Base-by-base conservation (phyloP, 1,140 invertebrate genomes). In the Panagrolaimus sp. region DNA sequence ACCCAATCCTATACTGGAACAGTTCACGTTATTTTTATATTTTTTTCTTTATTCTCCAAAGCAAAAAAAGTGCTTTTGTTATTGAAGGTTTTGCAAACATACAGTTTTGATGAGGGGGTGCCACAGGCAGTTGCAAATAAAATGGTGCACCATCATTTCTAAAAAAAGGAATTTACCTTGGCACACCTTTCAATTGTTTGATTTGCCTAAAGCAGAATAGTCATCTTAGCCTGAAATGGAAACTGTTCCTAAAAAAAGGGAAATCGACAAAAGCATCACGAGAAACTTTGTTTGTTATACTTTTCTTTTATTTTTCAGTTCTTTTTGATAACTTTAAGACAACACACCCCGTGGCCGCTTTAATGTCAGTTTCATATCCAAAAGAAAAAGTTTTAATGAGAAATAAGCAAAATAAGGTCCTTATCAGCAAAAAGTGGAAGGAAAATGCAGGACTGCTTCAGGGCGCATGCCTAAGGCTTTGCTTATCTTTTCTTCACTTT, bases 141-240 rank as follows among this genome's bases (percentile, higher is more conserved):
- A 38, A 38, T 38, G 9, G 51, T 27, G 20, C 51, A 20, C 51
- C 9, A 20, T 16, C 51, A 27, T 20, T 57, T 38, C 31, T 38
- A 38, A 38, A 38, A 38, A 38, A 38, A 38, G 31, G 31, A 38
- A 38, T 38, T 38, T 38, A 38, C 31, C 51, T 20, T 13, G 51
- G 51, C 51, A 57, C 51, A 25, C 51, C 51, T 27, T 57, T 57
- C 20, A 57, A 20, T 57, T 57, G 51, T 57, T 57, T 57, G 51
- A 57, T 57, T 57, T 57, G 51, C 51, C 51, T 57, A 20, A 57
- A 27, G 51, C 20, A 57, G 27, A 14, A 27, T 25, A 57, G 31
- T 38, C 31, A 38, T 38, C 31, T 38, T 38, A 7, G 31, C 31
- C 31, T 38, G 7, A 38, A 38, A 38, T 38, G 31, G 31, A 38